Evolutionary conservation across 2,113 vertebrate species (phyloP).

Genomic region (Zosterops lateralis): DNA sequence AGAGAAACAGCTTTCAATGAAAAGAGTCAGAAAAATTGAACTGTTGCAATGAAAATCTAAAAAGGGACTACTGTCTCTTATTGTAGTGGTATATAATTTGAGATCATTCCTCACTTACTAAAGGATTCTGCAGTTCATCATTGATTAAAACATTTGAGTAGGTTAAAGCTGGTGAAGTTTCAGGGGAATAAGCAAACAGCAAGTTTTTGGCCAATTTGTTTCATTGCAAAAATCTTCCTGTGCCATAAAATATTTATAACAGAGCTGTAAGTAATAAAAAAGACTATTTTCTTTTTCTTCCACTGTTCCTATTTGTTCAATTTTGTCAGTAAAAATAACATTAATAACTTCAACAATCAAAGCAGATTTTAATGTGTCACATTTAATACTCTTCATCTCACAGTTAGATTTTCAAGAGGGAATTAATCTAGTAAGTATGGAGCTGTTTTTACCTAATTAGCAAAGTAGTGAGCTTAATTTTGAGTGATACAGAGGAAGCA

Average conservation of each 20-base stretch:
- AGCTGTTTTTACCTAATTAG: constrained; percentile 28
- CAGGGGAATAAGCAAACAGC: not conserved
- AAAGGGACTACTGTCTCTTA: not conserved
- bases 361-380: not conserved
- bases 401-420: not conserved
- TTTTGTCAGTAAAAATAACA: constrained; percentile 15
- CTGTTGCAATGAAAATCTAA: not conserved
- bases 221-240: not conserved
- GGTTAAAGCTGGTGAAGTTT: constrained; percentile 16
- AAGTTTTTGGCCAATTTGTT: constrained; percentile 17
- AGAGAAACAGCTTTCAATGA: not conserved
- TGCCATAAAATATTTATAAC: constrained; percentile 8
- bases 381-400: not conserved
- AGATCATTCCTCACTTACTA: not conserved
- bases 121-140: not conserved
- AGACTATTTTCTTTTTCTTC: not conserved
- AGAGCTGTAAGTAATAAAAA: constrained; percentile 12
- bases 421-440: not conserved
- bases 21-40: not conserved
- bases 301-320: not conserved
- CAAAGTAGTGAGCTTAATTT: not conserved
- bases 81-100: not conserved
- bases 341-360: constrained; percentile 4
- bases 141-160: not conserved
- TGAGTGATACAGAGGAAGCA: not conserved